Evolutionary conservation across 2,888 invertebrate species (phyloP), one percentile per base, ranked within the genome.

Genomic region (Gerris lacustris): DNA sequence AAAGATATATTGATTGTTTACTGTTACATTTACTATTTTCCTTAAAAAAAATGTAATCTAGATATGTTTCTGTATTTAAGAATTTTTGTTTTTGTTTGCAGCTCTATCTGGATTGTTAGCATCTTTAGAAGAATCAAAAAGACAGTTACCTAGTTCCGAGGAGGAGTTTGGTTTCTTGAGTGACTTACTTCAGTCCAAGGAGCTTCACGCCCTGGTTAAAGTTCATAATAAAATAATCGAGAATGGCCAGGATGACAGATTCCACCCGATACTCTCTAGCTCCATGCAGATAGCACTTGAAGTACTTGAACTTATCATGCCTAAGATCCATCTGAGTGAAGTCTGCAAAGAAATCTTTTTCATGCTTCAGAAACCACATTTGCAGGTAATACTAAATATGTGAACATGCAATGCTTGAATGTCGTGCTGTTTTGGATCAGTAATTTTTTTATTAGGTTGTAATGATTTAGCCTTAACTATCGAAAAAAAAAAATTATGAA

Each of bases 191-290:
- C 91, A 91, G 80, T 93, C 92, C 6, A 91, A 90, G 80, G 92
- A 94, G 79, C 85, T 95, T 1, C 91, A 94, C 82, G 94, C 94
- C 47, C 83, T 95, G 76, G 92, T 94, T 45, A 91, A 92, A 82
- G 93, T 94, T 73, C 94, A 94, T 80, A 93, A 93, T 79, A 92
- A 91, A 82, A 92, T 93, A 77, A 85, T 90, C 72, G 89, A 88
- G 77, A 90, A 90, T 82, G 89, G 90, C 70, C 88, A 90, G 78
- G 91, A 92, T 83, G 92, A 92, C 77, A 89, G 89, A 77, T 88
- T 92, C 78, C 91, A 89, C 78, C 93, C 94, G 0, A 84, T 92
- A 68, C 83, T 94, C 6, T 93, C 93, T 17, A 92, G 92, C 80
- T 88, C 92, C 6, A 90, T 92, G 86, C 89, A 91, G 82, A 83